Evolutionary conservation across 2,113 vertebrate genomes (phyloP).

Genomic region (Edolisoma coerulescens): DNA sequence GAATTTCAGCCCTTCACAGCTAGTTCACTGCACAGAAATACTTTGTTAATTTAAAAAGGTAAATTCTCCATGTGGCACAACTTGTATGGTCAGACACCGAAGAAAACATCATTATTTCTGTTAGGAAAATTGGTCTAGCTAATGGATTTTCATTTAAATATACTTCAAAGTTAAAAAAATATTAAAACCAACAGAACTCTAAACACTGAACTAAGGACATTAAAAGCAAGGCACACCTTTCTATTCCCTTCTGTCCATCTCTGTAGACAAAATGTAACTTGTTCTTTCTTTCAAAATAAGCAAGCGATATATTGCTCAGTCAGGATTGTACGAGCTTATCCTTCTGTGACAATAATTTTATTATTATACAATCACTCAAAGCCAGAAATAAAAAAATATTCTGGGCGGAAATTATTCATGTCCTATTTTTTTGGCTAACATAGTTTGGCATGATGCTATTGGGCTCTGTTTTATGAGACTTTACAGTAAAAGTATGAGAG

Average conservation of each 20-base stretch:
- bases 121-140: not conserved
- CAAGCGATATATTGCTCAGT: not conserved
- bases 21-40: not conserved
- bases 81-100: not conserved
- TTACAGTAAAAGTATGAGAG: not conserved
- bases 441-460: not conserved
- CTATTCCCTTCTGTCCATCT: not conserved
- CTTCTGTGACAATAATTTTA: not conserved
- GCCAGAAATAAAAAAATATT: not conserved
- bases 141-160: conserved; percentile 12
- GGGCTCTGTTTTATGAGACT: not conserved
- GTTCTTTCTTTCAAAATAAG: not conserved
- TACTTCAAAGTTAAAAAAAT: not conserved
- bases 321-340: not conserved
- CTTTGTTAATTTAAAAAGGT: not conserved
- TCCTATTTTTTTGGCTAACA: not conserved
- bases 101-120: conserved; percentile 26
- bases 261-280: not conserved
- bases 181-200: not conserved
- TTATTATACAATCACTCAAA: not conserved
- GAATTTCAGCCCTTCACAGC: not conserved
- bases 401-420: not conserved
- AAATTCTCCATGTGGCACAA: not conserved
- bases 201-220: not conserved
- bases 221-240: not conserved